Percentiles rank a stretch among this genome's conserved stretches.
These are phyloP conservation scores for Oophaga sylvatica DNA, from an alignment of 2,797 vertebrate genomes.

Conservation along the genomic window DNA sequence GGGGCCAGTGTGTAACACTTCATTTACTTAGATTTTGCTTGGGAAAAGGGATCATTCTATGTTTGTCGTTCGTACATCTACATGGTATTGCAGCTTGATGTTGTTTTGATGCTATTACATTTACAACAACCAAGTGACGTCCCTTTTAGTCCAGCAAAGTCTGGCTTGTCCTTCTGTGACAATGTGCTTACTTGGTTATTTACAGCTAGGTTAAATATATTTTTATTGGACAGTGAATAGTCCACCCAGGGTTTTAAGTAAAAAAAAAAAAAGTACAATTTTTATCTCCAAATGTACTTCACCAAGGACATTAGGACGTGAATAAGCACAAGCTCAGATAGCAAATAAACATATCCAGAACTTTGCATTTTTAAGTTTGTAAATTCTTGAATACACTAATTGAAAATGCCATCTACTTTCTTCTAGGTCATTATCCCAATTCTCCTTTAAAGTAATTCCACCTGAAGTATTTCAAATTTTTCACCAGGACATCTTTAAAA, in stretches of 20 bases:
- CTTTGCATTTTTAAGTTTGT: slow-evolving; percentile 8
- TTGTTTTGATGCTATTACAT: not conserved
- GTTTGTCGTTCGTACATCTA: too few relatives aligned
- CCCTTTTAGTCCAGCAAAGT: not conserved
- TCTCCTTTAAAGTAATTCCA: slow-evolving; percentile 79
- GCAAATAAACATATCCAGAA: not conserved
- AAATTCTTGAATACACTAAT: slow-evolving; percentile 29
- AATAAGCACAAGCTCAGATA: not conserved
- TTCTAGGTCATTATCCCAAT: slow-evolving; percentile 81
- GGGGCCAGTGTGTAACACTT: too few relatives aligned
- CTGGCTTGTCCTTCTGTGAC: not conserved
- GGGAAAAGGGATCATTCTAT: too few relatives aligned
- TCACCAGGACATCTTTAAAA: slow-evolving; percentile 53
- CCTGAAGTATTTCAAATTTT: slow-evolving; percentile 76
- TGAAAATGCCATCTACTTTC: slow-evolving; percentile 53
- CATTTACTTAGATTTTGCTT: too few relatives aligned
- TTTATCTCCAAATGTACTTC: not conserved
- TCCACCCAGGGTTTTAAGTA: not conserved
- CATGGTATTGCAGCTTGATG: too few relatives aligned
- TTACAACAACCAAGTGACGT: not conserved
- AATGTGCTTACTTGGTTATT: not conserved
- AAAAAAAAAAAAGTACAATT: not conserved
- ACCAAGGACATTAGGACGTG: slow-evolving; percentile 1
- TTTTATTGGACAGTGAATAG: not conserved
- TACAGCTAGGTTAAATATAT: not conserved